Conservation (phyloP, 2,797 vertebrate species). For the Clamator glandarius region DNA sequence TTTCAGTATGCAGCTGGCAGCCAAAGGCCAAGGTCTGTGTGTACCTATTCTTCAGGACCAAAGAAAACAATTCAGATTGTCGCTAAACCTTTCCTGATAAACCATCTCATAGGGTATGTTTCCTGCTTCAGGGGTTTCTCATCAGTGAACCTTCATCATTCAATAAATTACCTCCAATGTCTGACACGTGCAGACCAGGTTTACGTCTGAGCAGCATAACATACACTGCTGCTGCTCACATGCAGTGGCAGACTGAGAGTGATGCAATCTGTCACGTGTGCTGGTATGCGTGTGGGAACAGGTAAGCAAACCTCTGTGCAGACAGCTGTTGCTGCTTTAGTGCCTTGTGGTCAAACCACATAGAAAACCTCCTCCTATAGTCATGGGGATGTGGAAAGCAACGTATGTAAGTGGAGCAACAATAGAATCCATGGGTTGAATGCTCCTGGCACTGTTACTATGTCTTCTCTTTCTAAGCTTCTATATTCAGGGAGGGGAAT, state of each 20-base stretch:
- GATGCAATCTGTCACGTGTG: background rate
- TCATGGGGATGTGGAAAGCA: background rate
- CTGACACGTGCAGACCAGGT: background rate
- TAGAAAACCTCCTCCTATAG: background rate
- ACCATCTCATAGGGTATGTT: background rate
- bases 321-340: background rate
- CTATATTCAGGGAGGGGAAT: background rate
- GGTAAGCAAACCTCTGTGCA: background rate
- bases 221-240: background rate
- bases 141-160: rapidly evolving
- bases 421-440: background rate
- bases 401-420: background rate
- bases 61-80: background rate
- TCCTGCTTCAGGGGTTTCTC: background rate
- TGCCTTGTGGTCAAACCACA: background rate
- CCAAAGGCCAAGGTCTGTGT: background rate
- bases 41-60: background rate
- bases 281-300: background rate
- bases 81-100: background rate
- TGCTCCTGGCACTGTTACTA: background rate
- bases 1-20: background rate
- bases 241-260: background rate
- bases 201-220: background rate
- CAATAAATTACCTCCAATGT: background rate
- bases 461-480: background rate